Conservation (phyloP, 2,797 vertebrate species). For the Pseudopleuronectes americanus region DNA sequence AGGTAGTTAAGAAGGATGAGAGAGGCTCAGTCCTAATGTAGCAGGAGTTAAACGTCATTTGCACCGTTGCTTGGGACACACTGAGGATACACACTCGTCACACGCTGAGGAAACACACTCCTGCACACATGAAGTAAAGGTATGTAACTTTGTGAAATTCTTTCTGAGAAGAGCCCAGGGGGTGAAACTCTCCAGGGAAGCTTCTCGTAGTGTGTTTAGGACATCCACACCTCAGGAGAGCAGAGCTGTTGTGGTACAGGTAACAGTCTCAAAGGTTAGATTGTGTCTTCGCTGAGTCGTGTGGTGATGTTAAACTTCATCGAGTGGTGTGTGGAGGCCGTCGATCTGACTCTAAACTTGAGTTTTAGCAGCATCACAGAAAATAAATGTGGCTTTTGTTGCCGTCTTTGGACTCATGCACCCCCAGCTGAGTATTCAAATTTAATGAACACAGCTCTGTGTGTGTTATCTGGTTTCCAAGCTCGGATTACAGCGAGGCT, state of each 20-base stretch:
- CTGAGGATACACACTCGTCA: conserved; percentile 8
- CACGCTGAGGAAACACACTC: conserved; percentile 15
- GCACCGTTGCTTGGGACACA: conserved; percentile 29
- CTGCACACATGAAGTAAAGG: conserved; percentile 57
- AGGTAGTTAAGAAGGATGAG: conserved; percentile 80
- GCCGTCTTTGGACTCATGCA: conserved; percentile 51
- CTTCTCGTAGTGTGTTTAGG: conserved; percentile 14
- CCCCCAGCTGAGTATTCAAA: conserved; percentile 76
- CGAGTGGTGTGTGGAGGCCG: neutral
- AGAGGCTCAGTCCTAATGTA: conserved; percentile 80
- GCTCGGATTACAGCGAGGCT: conserved; percentile 76
- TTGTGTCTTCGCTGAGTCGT: neutral
- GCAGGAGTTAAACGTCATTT: conserved; percentile 79
- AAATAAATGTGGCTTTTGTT: conserved; percentile 28
- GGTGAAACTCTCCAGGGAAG: conserved; percentile 9
- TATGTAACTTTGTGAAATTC: conserved; percentile 56
- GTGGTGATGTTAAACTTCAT: conserved; percentile 2
- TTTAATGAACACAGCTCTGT: conserved; percentile 82
- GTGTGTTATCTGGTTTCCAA: conserved; percentile 82
- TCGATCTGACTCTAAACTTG: neutral
- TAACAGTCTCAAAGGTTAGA: too few species aligned
- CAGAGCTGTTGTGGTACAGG: neutral
- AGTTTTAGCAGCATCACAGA: neutral
- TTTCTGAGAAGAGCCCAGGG: neutral
- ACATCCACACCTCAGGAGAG: neutral